These are phyloP conservation scores for Leptinotarsa undecemlineata DNA, from an alignment of 1,140 invertebrate genomes.

Conservation along the genomic window DNA sequence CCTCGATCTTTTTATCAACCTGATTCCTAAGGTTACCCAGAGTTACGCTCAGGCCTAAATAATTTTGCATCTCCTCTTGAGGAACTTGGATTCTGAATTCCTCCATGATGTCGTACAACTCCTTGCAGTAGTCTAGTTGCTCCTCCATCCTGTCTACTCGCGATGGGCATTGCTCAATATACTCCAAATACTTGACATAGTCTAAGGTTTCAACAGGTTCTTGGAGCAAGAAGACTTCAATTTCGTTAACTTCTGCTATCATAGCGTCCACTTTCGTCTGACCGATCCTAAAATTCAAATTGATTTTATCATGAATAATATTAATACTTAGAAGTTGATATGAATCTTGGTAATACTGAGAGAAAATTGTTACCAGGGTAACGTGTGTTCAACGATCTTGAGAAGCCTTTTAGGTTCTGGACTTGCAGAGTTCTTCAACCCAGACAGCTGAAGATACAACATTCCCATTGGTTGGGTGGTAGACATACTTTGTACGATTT, in stretches of 20 bases:
- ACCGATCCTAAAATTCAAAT: conserved; percentile 58
- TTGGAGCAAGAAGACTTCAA: conserved; percentile 65
- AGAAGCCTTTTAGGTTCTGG: conserved; percentile 71
- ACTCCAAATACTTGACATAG: conserved; percentile 70
- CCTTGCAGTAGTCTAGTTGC: conserved; percentile 69
- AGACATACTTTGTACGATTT: conserved; percentile 64
- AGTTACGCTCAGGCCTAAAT: conserved; percentile 55
- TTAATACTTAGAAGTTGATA: too few species aligned
- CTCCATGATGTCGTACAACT: conserved; percentile 73
- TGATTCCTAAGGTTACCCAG: conserved; percentile 58
- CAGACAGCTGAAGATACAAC: conserved; percentile 67
- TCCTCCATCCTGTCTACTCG: conserved; percentile 67
- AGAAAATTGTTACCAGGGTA: conserved; percentile 56
- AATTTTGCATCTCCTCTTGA: conserved; percentile 48
- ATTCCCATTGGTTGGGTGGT: conserved; percentile 63
- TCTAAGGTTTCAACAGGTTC: conserved; percentile 66
- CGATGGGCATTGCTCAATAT: conserved; percentile 65
- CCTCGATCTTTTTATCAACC: conserved; percentile 61
- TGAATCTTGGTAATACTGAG: not conserved
- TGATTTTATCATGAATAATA: not conserved
- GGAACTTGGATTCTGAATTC: conserved; percentile 66
- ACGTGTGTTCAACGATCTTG: conserved; percentile 61
- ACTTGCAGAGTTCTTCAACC: conserved; percentile 71
- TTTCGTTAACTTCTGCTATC: conserved; percentile 63
- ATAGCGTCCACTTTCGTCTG: conserved; percentile 64